Conservation (phyloP, 1,140 invertebrate genomes). For the Amphibalanus amphitrite region DNA sequence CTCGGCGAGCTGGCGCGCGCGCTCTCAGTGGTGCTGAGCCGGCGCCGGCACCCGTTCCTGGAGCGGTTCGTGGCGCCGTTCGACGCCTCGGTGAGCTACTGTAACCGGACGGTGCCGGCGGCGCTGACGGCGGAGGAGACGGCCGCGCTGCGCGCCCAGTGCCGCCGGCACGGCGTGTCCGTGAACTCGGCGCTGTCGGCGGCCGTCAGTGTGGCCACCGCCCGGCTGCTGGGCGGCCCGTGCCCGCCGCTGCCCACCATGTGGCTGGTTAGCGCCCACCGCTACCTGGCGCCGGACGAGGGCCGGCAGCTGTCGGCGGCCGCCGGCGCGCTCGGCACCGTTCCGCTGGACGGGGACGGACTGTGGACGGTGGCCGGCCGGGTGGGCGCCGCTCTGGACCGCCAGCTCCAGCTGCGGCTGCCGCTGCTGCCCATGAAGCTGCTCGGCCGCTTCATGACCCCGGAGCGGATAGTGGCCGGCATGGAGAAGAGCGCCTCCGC, state of each 20-base stretch:
- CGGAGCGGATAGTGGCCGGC: too few species aligned
- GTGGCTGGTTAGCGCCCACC: background rate
- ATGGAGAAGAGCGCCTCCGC: too few species aligned
- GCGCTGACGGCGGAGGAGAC: background rate
- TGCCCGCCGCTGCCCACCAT: background rate
- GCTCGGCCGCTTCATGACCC: too few species aligned
- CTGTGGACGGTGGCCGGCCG: background rate
- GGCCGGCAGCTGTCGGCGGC: background rate
- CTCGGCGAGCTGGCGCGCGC: background rate
- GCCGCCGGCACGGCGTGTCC: background rate
- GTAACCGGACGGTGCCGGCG: background rate
- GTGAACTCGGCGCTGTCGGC: background rate
- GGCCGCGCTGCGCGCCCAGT: background rate
- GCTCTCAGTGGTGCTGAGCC: background rate
- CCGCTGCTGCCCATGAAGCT: too few species aligned
- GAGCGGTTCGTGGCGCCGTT: background rate
- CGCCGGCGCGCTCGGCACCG: background rate
- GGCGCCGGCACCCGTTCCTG: background rate
- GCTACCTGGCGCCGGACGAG: background rate
- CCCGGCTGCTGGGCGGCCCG: background rate
- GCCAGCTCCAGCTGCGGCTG: background rate
- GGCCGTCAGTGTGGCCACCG: background rate
- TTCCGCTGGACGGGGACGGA: background rate
- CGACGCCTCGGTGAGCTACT: background rate
- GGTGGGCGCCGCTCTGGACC: background rate